Evolutionary conservation across 2,797 vertebrate species (phyloP).

Genomic region (Gorsachius magnificus): DNA sequence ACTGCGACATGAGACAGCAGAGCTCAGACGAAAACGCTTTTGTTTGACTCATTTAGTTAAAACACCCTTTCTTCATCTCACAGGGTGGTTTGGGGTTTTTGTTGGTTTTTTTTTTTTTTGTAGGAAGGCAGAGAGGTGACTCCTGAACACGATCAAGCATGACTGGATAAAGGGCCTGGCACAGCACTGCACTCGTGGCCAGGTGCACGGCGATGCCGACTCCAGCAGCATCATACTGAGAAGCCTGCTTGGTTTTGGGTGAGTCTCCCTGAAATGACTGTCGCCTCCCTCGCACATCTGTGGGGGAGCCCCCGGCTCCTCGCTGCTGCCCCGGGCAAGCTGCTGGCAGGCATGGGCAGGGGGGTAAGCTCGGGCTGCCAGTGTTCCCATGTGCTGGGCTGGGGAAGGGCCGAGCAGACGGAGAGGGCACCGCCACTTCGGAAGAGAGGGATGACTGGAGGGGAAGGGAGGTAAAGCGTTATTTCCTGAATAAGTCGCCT

Average conservation of each 20-base stretch:
- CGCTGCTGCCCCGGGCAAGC: neutral
- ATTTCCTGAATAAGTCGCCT: neutral
- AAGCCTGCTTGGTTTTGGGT: neutral
- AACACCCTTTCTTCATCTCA: neutral
- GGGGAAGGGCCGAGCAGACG: neutral
- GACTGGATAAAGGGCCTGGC: neutral
- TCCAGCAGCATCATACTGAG: fast-evolving
- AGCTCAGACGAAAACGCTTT: neutral
- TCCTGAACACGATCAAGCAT: fast-evolving
- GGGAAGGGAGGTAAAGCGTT: neutral
- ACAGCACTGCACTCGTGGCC: fast-evolving
- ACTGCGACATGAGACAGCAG: neutral
- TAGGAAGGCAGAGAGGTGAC: neutral
- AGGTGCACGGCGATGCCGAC: fast-evolving
- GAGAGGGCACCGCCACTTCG: fast-evolving
- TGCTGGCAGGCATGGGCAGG: fast-evolving
- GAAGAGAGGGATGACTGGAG: neutral
- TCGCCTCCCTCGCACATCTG: fast-evolving
- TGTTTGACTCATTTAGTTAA: neutral
- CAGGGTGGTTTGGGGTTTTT: fast-evolving
- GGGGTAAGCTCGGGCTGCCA: neutral
- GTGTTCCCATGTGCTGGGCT: neutral
- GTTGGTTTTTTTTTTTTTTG: no score
- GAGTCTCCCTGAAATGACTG: neutral
- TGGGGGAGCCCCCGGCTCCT: neutral